phyloP scores from a whole-genome alignment of 2,797 vertebrate species.

The Pelochelys cantorii region DNA sequence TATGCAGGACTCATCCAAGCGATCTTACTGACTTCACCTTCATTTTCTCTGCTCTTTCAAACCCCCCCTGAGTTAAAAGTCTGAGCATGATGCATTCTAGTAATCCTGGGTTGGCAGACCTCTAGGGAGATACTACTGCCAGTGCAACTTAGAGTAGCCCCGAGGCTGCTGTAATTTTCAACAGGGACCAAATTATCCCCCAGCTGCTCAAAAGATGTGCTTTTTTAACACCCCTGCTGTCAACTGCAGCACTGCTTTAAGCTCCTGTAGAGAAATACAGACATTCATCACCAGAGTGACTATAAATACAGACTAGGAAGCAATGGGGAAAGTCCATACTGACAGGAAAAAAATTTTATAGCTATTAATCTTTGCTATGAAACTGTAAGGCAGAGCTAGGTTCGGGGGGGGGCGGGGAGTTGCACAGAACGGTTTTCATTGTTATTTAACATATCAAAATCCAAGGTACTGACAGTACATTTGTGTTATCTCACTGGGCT shows the following conservation, averaged over 20 bases:
- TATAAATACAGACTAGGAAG: neutral
- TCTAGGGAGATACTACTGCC: neutral
- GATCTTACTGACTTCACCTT: neutral
- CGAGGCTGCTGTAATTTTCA: neutral
- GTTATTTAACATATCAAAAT: neutral
- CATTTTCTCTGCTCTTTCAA: neutral
- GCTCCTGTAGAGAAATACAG: neutral
- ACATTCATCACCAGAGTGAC: neutral
- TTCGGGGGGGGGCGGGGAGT: neutral
- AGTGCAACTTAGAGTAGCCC: neutral
- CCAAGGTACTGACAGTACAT: fast-evolving
- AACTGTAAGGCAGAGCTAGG: neutral
- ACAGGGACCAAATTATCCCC: neutral
- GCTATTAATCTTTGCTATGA: neutral
- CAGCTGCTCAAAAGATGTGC: neutral
- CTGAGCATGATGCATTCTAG: neutral
- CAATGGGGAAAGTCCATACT: neutral
- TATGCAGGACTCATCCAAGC: fast-evolving
- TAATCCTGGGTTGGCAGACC: neutral
- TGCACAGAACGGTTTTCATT: neutral
- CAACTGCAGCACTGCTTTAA: neutral
- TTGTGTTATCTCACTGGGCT: neutral
- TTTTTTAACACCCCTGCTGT: neutral
- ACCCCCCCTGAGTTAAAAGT: neutral
- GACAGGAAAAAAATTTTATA: neutral